These are phyloP conservation scores for Engraulis encrasicolus DNA, from an alignment of 2,113 vertebrate genomes.

Conservation along the genomic window DNA sequence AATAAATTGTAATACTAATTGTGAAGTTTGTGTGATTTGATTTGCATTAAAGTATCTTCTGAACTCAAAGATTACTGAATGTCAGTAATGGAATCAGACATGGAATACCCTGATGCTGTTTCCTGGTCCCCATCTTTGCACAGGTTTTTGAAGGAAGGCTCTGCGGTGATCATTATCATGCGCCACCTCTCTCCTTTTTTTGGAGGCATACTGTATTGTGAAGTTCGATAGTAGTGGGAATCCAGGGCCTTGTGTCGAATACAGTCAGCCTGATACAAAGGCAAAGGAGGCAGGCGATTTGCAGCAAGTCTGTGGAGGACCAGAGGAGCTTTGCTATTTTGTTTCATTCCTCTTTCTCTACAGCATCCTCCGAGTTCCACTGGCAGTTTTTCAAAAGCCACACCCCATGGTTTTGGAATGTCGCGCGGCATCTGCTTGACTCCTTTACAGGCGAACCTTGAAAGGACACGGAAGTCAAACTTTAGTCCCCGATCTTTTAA, in stretches of 20 bases:
- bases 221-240: background rate
- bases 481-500: slow-evolving; percentile 58
- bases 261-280: slow-evolving; percentile 21
- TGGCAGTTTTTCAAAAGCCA: slow-evolving; percentile 64
- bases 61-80: no score
- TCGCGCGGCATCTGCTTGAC: slow-evolving; percentile 67
- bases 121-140: no score
- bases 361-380: slow-evolving; percentile 48
- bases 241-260: background rate
- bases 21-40: no score
- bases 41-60: no score
- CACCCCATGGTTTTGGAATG: slow-evolving; percentile 55
- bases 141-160: no score
- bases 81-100: no score
- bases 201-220: no score
- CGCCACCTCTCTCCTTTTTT: no score
- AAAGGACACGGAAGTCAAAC: slow-evolving; percentile 44
- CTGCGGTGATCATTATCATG: no score
- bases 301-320: slow-evolving; percentile 34
- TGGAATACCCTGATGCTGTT: no score
- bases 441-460: slow-evolving; percentile 43
- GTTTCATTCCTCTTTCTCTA: slow-evolving; percentile 38
- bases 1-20: no score
- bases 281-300: slow-evolving; percentile 16
- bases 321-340: slow-evolving; percentile 47